A percentile compares a stretch with the other conserved stretches of the same genome.
phyloP scores from a whole-genome alignment of 2,113 vertebrate species.

The Chaetops frenatus region DNA sequence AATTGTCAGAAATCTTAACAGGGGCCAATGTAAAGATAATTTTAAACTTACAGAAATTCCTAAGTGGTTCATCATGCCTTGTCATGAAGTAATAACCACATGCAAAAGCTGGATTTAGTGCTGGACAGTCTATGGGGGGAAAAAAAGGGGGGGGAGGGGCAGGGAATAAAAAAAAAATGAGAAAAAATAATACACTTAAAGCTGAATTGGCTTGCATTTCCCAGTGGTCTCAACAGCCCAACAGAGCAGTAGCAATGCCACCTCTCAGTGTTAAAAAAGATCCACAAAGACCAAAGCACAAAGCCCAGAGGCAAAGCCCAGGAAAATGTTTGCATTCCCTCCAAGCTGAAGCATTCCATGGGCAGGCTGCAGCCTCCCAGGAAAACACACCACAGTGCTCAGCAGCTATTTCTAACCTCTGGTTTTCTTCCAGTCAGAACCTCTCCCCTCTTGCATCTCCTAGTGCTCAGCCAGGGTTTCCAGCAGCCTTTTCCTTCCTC shows the following conservation, averaged over 20 bases:
- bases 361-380: neutral
- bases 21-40: slow-evolving; percentile 23
- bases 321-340: slow-evolving; percentile 10
- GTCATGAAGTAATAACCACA: neutral
- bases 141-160: rapidly evolving
- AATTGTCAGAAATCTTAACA: slow-evolving; percentile 61
- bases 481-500: neutral
- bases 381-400: neutral
- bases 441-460: neutral
- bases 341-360: neutral
- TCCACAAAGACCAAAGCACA: neutral
- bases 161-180: no score
- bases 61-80: slow-evolving; percentile 1
- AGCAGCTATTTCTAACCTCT: neutral
- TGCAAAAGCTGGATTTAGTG: slow-evolving; percentile 2
- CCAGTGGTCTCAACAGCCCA: neutral
- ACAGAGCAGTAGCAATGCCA: neutral
- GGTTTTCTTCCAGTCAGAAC: neutral
- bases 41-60: slow-evolving; percentile 55
- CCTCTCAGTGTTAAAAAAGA: neutral
- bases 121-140: neutral
- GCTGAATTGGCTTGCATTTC: neutral
- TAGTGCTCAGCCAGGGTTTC: neutral
- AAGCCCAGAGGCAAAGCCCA: neutral
- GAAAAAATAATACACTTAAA: neutral